phyloP scores from a whole-genome alignment of 2,113 vertebrate species.

The Onychostoma macrolepis region DNA sequence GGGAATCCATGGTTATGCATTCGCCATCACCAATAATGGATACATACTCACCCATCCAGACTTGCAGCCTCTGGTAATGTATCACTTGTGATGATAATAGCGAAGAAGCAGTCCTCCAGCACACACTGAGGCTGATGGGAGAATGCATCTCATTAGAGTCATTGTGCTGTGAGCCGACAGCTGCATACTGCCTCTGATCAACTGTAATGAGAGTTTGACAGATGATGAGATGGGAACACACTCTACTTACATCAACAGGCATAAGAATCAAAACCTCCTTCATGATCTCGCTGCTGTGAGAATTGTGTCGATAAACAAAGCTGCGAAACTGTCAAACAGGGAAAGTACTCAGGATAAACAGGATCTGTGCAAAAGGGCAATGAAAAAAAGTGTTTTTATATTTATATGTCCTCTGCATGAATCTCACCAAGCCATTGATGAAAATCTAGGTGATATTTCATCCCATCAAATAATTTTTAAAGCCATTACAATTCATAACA shows the following conservation, averaged over 20 bases:
- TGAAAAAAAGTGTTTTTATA: background rate
- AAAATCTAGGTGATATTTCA: background rate
- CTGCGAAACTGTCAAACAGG: background rate
- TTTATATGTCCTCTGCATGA: background rate
- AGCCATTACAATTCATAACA: background rate
- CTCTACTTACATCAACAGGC: background rate
- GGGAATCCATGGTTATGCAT: slow-evolving; percentile 97
- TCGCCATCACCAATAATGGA: slow-evolving; percentile 99
- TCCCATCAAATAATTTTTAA: background rate
- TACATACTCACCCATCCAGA: slow-evolving; percentile 98
- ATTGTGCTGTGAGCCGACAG: slow-evolving; percentile 17
- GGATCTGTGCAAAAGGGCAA: background rate
- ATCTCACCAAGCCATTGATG: background rate
- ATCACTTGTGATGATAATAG: background rate
- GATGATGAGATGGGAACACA: slow-evolving; percentile 4
- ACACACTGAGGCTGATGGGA: slow-evolving; percentile 54
- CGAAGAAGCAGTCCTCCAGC: background rate
- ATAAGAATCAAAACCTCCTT: background rate
- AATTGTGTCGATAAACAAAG: background rate
- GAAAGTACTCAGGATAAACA: background rate
- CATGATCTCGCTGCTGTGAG: background rate
- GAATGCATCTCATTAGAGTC: slow-evolving; percentile 30
- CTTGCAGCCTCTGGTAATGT: slow-evolving; percentile 91
- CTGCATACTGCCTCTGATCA: background rate
- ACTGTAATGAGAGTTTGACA: slow-evolving; percentile 12